phyloP scores from a whole-genome alignment of 2,888 invertebrate genomes.

The Anaspis maculata region DNA sequence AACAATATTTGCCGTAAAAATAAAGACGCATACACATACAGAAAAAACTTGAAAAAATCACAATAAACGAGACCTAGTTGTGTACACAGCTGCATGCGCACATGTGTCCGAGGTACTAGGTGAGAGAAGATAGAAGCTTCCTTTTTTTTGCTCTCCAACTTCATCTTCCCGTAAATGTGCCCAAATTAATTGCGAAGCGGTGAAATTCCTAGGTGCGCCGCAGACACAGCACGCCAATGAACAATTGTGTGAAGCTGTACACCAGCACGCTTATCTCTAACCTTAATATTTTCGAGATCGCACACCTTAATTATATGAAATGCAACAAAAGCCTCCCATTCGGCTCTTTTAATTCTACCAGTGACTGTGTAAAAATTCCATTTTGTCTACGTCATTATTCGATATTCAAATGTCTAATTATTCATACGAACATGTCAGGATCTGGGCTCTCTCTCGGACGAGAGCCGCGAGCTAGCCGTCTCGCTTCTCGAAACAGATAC shows the following conservation, averaged over 20 bases:
- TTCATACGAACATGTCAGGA: constrained; percentile 27
- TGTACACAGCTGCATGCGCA: constrained; percentile 23
- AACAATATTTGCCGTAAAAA: constrained; percentile 15
- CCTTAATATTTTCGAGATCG: constrained; percentile 1
- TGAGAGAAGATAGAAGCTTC: too few species aligned
- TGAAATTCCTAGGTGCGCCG: too few species aligned
- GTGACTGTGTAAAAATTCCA: constrained; percentile 24
- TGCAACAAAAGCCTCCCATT: too few species aligned
- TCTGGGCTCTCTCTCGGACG: constrained; percentile 13
- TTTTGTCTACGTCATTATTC: constrained; percentile 27
- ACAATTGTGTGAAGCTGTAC: neutral
- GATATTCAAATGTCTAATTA: constrained; percentile 34
- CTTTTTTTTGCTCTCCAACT: too few species aligned
- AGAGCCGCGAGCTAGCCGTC: constrained; percentile 3
- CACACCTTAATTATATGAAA: too few species aligned
- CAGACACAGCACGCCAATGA: too few species aligned
- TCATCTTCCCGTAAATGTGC: too few species aligned
- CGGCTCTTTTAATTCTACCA: constrained; percentile 6
- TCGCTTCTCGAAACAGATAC: constrained; percentile 20
- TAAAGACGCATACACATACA: constrained; percentile 4
- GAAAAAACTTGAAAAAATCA: constrained; percentile 12
- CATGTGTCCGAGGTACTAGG: too few species aligned
- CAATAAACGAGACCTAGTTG: constrained; percentile 20
- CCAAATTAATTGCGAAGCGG: too few species aligned
- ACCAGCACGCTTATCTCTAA: too few species aligned